A percentile compares a stretch with the other conserved stretches of the same genome.
phyloP scores from a whole-genome alignment of 2,797 vertebrate species.

The Acanthiza pusilla region DNA sequence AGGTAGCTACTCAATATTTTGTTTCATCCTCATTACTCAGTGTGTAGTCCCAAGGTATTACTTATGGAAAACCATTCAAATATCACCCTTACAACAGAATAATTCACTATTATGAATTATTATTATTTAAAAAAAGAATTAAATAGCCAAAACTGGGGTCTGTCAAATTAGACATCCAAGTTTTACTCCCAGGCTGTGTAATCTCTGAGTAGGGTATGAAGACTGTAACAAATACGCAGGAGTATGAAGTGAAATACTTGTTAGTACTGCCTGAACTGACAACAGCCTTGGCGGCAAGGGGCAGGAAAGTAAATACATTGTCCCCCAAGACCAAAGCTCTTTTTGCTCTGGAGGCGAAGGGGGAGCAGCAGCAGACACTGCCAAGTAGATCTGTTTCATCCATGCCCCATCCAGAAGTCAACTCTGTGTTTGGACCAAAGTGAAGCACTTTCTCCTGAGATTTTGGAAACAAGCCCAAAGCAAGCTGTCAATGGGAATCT shows the following conservation, averaged over 20 bases:
- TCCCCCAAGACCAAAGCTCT: neutral
- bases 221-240: neutral
- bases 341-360: neutral
- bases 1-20: slow-evolving; percentile 23
- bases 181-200: neutral
- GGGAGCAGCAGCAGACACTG: neutral
- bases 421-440: neutral
- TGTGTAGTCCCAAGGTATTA: neutral
- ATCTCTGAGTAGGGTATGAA: neutral
- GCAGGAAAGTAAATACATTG: neutral
- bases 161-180: neutral
- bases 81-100: neutral
- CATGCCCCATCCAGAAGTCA: neutral
- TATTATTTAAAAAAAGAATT: neutral
- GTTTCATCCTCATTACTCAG: slow-evolving; percentile 15
- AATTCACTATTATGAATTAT: too few relatives aligned
- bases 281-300: neutral
- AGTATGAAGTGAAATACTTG: neutral
- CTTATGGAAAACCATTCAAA: slow-evolving; percentile 16
- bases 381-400: neutral
- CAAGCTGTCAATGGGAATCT: neutral
- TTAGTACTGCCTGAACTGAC: neutral
- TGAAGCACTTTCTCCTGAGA: neutral
- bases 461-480: neutral
- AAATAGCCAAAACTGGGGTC: neutral